phyloP scores from a whole-genome alignment of 2,113 vertebrate genomes.

The Terrapene triunguis region DNA sequence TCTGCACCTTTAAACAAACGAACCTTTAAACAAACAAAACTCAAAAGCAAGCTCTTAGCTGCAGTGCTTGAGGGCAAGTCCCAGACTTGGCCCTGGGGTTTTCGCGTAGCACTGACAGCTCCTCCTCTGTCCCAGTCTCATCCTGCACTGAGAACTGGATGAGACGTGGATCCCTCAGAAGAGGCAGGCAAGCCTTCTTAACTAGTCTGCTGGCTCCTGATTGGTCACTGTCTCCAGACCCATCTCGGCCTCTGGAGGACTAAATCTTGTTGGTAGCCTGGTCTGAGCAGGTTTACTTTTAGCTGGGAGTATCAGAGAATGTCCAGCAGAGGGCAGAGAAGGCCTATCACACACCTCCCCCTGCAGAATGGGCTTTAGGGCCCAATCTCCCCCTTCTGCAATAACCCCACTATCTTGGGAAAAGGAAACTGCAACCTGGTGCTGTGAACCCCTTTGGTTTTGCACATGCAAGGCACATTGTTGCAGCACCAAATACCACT shows the following conservation, averaged over 20 bases:
- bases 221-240: neutral
- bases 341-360: neutral
- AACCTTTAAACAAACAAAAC: neutral
- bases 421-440: neutral
- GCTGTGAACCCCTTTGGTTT: neutral
- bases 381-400: neutral
- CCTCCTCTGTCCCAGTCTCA: neutral
- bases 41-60: neutral
- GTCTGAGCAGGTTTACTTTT: neutral
- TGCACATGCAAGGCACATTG: neutral
- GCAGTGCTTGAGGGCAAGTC: neutral
- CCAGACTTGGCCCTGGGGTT: neutral
- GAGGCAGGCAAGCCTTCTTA: neutral
- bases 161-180: neutral
- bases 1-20: too few species aligned
- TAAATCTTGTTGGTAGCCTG: neutral
- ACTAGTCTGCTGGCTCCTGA: neutral
- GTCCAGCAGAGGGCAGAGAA: neutral
- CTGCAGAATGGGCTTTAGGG: neutral
- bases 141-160: neutral
- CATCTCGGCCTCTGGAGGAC: neutral
- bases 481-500: neutral
- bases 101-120: neutral
- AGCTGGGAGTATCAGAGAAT: neutral
- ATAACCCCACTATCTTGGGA: neutral